Conservation (phyloP, 2,888 invertebrate genomes). For the Zeuzera pyrina region DNA sequence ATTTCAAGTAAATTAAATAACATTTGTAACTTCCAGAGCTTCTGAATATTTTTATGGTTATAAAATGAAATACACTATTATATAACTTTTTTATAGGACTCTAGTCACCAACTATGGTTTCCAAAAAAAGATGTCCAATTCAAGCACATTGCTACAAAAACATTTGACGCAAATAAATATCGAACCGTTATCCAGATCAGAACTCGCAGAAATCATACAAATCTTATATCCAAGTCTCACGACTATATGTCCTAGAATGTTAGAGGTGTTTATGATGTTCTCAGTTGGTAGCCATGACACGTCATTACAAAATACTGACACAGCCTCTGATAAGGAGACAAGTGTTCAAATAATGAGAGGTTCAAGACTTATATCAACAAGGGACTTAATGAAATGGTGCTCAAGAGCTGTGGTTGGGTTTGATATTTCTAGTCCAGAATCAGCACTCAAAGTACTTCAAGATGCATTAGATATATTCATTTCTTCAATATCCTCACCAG, state of each 20-base stretch:
- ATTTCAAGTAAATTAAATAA: no score
- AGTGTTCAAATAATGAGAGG: slow-evolving; percentile 47
- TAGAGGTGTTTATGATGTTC: slow-evolving; percentile 88
- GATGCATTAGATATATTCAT: slow-evolving; percentile 95
- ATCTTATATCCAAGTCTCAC: slow-evolving; percentile 78
- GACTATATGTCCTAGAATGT: slow-evolving; percentile 83
- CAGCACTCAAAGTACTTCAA: slow-evolving; percentile 82
- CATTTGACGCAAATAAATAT: slow-evolving; percentile 87
- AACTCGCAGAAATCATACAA: slow-evolving; percentile 82
- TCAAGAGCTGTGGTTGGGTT: slow-evolving; percentile 82
- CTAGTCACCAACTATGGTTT: slow-evolving; percentile 74
- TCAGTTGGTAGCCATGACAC: slow-evolving; percentile 78
- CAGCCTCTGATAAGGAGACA: slow-evolving; percentile 24
- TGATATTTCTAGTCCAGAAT: slow-evolving; percentile 79
- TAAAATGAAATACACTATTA: neutral
- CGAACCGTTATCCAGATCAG: slow-evolving; percentile 82
- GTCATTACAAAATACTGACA: slow-evolving; percentile 51
- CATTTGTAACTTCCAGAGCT: no score
- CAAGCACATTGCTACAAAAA: slow-evolving; percentile 83
- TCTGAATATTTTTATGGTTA: neutral
- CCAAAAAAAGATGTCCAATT: slow-evolving; percentile 75
- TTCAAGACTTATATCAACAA: slow-evolving; percentile 81
- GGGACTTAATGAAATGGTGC: slow-evolving; percentile 96
- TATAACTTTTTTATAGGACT: slow-evolving; percentile 70
- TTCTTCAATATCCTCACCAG: slow-evolving; percentile 79